Conservation (phyloP, 2,888 invertebrate species). For the Erebia ligea region DNA sequence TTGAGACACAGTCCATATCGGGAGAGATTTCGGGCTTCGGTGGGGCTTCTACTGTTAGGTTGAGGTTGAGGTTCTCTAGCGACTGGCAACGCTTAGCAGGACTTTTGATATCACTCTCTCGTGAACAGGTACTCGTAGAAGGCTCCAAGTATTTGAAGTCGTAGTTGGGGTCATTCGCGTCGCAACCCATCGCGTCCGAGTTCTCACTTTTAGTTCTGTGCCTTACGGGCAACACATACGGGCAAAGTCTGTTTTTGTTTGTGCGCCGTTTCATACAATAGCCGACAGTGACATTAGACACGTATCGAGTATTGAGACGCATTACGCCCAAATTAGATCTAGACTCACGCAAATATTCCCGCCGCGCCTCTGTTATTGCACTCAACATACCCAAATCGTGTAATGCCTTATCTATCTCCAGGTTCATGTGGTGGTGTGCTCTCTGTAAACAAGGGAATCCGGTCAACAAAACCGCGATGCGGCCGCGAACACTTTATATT, state of each 20-base stretch:
- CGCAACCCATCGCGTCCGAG: conserved; percentile 77
- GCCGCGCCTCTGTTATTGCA: conserved; percentile 81
- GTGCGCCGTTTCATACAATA: conserved; percentile 82
- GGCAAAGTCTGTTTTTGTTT: conserved; percentile 83
- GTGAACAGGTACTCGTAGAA: conserved; percentile 66
- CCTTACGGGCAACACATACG: conserved; percentile 82
- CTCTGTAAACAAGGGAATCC: conserved; percentile 69
- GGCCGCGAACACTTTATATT: conserved; percentile 8
- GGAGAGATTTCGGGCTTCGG: conserved; percentile 66
- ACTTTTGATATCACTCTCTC: conserved; percentile 56
- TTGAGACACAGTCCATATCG: conserved; percentile 85
- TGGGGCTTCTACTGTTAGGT: conserved; percentile 66
- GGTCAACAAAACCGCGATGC: conserved; percentile 29
- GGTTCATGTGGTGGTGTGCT: conserved; percentile 71
- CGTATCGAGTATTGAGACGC: conserved; percentile 84
- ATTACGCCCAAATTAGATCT: conserved; percentile 74
- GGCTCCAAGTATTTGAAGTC: conserved; percentile 70
- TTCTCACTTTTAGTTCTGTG: conserved; percentile 86
- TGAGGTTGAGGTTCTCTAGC: conserved; percentile 82
- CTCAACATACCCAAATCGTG: conserved; percentile 85
- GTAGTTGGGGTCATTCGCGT: conserved; percentile 60
- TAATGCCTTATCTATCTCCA: conserved; percentile 83
- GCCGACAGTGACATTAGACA: conserved; percentile 85
- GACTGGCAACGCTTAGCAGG: conserved; percentile 84
- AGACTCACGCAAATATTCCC: conserved; percentile 82